Base-by-base conservation (phyloP, 1,140 invertebrate species). In the Dinothrombium tinctorium region DNA sequence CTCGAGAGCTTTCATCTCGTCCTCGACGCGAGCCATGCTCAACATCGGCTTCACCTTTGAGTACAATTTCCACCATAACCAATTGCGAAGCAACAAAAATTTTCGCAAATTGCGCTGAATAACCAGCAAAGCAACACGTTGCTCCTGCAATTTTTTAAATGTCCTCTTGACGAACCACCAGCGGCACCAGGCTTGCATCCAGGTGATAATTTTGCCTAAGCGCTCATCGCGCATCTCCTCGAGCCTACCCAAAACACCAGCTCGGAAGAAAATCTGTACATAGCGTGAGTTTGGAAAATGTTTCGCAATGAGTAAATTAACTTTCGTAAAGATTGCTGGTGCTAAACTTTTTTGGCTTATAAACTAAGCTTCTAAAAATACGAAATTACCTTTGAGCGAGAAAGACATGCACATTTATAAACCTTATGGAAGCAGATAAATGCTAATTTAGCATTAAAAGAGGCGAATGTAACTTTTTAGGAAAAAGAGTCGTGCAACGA, bases 61-160 rank as follows among this genome's bases (percentile, higher is more conserved):
- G 83, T 89, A 98, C 68, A 98, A 64, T 64, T 90, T 92, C 82
- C 86, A 99, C 94, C 94, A 99, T 53, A 83, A 74, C 94, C 92
- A 99, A 64, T 86, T 96, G 59, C 90, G 83, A 50, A 99, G 70
- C 59, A 83, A 73, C 62, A 96, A 72, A 74, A 95, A 99, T 60
- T 84, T 90, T 60, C 92, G 79, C 67, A 99, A 74, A 69, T 96
- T 98, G 56, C 94, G 73, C 67, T 99, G 94, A 56, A 98, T 86
- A 53, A 99, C 76, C 66, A 89, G 80, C 54, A 98, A 69, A 52
- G 89, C 87, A 57, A 92, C 61, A 61, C 76, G 83, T 69, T 98
- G 89, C 63, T 95, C 89, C 62, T 94, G 84, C 52, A 96, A 66
- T 63, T 78, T 89, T 73, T 90, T 94, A 79, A 81, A 96, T 50